These are phyloP conservation scores for Lutjanus erythropterus DNA, from an alignment of 2,113 vertebrate species.

Conservation along the genomic window DNA sequence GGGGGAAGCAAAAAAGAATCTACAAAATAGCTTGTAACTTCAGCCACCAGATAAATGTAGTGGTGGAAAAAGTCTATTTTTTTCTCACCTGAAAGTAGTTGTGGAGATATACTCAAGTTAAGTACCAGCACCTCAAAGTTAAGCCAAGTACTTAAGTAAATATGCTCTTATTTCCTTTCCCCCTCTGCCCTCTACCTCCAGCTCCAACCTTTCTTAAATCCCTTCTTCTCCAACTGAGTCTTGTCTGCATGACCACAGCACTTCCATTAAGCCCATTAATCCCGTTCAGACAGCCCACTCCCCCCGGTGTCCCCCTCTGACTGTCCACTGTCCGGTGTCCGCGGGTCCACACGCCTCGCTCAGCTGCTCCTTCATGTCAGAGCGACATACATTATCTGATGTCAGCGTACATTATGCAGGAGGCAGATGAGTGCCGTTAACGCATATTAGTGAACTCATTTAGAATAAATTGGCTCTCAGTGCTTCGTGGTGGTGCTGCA, in stretches of 20 bases:
- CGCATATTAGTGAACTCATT: slow-evolving; percentile 5
- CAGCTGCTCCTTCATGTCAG: background rate
- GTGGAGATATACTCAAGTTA: background rate
- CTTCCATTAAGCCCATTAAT: slow-evolving; percentile 65
- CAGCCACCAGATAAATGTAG: too few species aligned
- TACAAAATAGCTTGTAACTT: too few species aligned
- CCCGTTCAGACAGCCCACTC: slow-evolving; percentile 38
- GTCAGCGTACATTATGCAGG: slow-evolving; percentile 20
- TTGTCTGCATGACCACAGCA: slow-evolving; percentile 59
- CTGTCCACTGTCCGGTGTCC: background rate
- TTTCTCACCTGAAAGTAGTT: too few species aligned
- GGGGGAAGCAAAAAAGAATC: background rate
- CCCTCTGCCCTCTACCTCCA: slow-evolving; percentile 6
- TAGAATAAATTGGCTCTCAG: slow-evolving; percentile 4
- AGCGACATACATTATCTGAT: background rate
- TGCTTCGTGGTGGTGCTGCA: slow-evolving; percentile 2
- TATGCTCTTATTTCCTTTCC: background rate
- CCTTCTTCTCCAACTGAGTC: slow-evolving; percentile 13
- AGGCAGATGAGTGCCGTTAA: slow-evolving; percentile 8
- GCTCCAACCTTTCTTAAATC: slow-evolving; percentile 44
- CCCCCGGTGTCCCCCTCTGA: background rate
- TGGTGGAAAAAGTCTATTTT: too few species aligned
- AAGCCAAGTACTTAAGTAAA: background rate
- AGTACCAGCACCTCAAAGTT: too few species aligned
- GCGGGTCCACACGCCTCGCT: background rate